Percentiles rank a stretch among this genome's conserved stretches.
Evolutionary conservation across 1,140 invertebrate species (phyloP).

Genomic region (Aphelinus atriplicis): DNA sequence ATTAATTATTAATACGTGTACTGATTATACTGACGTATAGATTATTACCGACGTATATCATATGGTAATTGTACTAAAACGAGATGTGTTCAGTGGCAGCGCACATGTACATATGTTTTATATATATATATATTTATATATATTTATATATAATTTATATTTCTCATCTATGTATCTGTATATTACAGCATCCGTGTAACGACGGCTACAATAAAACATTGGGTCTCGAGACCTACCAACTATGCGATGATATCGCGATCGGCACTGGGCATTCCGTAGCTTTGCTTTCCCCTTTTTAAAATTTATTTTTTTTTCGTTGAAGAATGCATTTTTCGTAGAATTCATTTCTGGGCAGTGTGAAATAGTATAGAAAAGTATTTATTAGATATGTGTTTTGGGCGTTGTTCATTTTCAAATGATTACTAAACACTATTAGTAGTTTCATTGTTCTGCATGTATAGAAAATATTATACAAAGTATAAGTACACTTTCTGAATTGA

Average conservation of each 20-base stretch:
- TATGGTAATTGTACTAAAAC: conserved; percentile 62
- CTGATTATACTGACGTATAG: conserved; percentile 56
- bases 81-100: conserved; percentile 66
- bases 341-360: conserved; percentile 23
- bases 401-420: conserved; percentile 14
- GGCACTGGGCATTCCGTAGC: conserved; percentile 24
- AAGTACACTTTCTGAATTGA: conserved; percentile 17
- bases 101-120: conserved; percentile 53
- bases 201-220: conserved; percentile 54
- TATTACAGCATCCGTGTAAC: conserved; percentile 51
- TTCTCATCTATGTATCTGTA: conserved; percentile 39
- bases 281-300: conserved; percentile 23
- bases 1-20: conserved; percentile 64
- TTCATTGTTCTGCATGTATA: neutral
- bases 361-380: conserved; percentile 17
- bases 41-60: conserved; percentile 36
- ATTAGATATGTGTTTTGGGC: conserved; percentile 27
- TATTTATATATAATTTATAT: conserved; percentile 41
- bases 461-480: conserved; percentile 31
- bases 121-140: conserved; percentile 49
- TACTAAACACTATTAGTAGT: conserved; percentile 18
- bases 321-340: neutral
- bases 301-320: neutral
- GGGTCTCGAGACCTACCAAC: conserved; percentile 45
- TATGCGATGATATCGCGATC: conserved; percentile 26